phyloP scores from a whole-genome alignment of 2,113 vertebrate species.

The Geothlypis trichas region DNA sequence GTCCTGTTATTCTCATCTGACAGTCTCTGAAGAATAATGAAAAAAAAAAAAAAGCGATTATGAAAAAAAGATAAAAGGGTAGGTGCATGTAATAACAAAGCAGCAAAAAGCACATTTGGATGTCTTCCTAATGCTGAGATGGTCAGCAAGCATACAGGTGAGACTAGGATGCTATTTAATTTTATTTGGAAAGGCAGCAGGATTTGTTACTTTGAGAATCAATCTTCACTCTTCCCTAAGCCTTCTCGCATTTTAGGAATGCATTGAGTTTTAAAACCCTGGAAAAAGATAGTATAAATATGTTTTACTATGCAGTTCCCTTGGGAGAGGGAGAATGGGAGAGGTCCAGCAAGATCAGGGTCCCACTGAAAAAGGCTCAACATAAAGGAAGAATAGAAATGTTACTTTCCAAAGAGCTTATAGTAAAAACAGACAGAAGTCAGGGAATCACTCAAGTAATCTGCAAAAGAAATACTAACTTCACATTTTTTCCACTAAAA shows the following conservation, averaged over 20 bases:
- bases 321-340: not conserved
- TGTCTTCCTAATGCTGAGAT: fast-evolving
- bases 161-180: not conserved
- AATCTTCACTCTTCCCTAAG: not conserved
- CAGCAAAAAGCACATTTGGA: not conserved
- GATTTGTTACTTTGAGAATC: not conserved
- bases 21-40: not conserved
- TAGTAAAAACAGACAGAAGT: not conserved
- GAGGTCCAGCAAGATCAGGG: not conserved
- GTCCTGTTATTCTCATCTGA: not conserved
- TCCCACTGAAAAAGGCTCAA: not conserved
- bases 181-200: not conserved
- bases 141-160: not conserved
- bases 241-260: not conserved
- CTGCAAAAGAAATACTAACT: not conserved
- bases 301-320: not conserved
- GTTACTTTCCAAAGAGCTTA: not conserved
- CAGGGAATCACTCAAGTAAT: not conserved
- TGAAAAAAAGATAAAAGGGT: fast-evolving
- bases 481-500: not conserved
- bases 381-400: not conserved
- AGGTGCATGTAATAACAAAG: not conserved
- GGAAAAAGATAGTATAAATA: not conserved
- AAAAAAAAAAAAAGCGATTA: not conserved
- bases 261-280: not conserved